Conservation (phyloP, 2,797 vertebrate genomes). For the Acipenser ruthenus region DNA sequence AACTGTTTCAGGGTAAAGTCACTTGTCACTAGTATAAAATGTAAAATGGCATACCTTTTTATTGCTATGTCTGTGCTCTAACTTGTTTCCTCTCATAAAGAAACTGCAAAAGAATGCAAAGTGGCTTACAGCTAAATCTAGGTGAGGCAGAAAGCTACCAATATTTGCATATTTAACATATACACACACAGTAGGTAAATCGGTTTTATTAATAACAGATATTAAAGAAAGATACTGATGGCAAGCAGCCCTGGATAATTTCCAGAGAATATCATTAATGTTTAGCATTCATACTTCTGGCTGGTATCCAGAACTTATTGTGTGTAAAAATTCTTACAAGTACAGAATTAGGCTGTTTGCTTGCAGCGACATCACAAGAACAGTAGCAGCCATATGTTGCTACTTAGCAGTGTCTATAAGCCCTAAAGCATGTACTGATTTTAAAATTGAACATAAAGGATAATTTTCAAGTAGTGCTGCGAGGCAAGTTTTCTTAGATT, state of each 20-base stretch:
- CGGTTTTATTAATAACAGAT: too few species aligned
- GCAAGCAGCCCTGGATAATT: constrained; percentile 21
- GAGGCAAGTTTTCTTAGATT: constrained; percentile 57
- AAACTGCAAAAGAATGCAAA: too few species aligned
- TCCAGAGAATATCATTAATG: constrained; percentile 65
- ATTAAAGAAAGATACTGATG: too few species aligned
- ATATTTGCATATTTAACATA: too few species aligned
- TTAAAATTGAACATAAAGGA: constrained; percentile 67
- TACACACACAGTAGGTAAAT: too few species aligned
- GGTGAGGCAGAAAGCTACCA: too few species aligned
- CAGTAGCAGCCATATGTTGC: constrained; percentile 68
- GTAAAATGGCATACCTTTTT: too few species aligned
- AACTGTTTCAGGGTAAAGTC: too few species aligned
- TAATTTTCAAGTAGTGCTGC: constrained; percentile 58
- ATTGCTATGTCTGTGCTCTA: too few species aligned
- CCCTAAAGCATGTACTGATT: constrained; percentile 66
- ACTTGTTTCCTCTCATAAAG: too few species aligned
- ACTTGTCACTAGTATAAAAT: too few species aligned
- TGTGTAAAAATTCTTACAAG: constrained; percentile 64
- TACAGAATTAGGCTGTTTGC: constrained; percentile 61
- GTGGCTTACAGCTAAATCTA: too few species aligned
- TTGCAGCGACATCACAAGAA: constrained; percentile 57
- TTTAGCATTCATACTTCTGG: constrained; percentile 58
- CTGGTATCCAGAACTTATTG: constrained; percentile 52
- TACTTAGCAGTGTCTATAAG: constrained; percentile 68